A percentile compares a stretch with the other conserved stretches of the same genome.
These are phyloP conservation scores for Drosophila eugracilis DNA, from an alignment of 1,140 invertebrate species.

Conservation along the genomic window DNA sequence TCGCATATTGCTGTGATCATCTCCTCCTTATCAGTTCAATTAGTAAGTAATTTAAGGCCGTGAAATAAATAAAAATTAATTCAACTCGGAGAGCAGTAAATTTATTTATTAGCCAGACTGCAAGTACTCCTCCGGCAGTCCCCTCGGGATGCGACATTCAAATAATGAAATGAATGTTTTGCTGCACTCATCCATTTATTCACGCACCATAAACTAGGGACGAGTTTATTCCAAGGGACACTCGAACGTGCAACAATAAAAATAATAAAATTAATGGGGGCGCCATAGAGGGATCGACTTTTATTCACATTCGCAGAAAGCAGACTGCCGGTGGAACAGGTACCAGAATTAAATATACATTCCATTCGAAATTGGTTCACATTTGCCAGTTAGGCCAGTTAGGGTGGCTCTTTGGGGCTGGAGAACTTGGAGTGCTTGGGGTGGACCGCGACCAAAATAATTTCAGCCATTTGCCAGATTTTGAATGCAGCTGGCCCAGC, in stretches of 20 bases:
- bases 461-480: constrained; percentile 78
- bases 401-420: background rate
- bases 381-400: background rate
- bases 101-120: constrained; percentile 40
- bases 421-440: too few relatives aligned
- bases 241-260: constrained; percentile 71
- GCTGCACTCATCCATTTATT: constrained; percentile 80
- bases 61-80: constrained; percentile 21
- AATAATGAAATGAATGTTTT: constrained; percentile 80
- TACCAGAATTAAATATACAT: constrained; percentile 48
- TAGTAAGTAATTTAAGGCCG: background rate
- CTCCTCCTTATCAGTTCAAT: constrained; percentile 3
- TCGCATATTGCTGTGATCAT: background rate
- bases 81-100: constrained; percentile 1
- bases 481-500: constrained; percentile 58
- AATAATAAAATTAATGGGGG: constrained; percentile 79
- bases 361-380: constrained; percentile 37
- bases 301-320: constrained; percentile 22
- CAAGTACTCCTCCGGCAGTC: constrained; percentile 3
- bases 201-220: constrained; percentile 80
- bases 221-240: constrained; percentile 75
- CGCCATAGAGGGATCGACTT: constrained; percentile 36
- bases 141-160: constrained; percentile 58
- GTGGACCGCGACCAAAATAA: constrained; percentile 69
- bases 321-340: constrained; percentile 22